Conservation (phyloP, 2,797 vertebrate genomes). For the Cyclopterus lumpus region DNA sequence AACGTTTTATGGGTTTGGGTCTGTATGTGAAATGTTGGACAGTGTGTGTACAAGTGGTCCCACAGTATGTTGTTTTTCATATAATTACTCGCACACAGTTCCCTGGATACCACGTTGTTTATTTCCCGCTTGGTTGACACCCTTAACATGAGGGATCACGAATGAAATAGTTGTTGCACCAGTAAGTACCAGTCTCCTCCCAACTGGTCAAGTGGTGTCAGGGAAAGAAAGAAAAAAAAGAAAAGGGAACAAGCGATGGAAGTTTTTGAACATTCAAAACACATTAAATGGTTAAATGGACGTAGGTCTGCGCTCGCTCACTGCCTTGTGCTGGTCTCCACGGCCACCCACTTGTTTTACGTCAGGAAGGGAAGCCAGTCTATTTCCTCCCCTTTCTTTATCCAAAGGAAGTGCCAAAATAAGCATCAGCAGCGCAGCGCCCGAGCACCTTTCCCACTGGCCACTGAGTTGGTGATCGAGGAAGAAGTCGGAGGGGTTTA, state of each 20-base stretch:
- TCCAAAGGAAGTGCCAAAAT: slow-evolving; percentile 89
- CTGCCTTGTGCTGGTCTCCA: slow-evolving; percentile 39
- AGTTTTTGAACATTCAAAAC: slow-evolving; percentile 39
- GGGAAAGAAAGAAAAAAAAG: no score
- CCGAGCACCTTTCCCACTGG: slow-evolving; percentile 82
- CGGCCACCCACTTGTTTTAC: slow-evolving; percentile 72
- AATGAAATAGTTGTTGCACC: slow-evolving; percentile 1
- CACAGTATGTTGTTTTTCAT: not conserved
- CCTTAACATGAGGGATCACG: not conserved
- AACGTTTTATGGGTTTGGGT: slow-evolving; percentile 7
- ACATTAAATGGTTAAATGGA: slow-evolving; percentile 15
- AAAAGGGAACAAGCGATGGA: slow-evolving; percentile 62
- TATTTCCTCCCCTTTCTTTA: slow-evolving; percentile 92
- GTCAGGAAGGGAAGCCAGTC: slow-evolving; percentile 87
- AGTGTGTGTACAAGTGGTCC: not conserved
- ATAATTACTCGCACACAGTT: not conserved
- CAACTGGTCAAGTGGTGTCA: slow-evolving; percentile 16
- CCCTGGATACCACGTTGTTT: not conserved
- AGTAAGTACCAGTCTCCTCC: slow-evolving; percentile 12
- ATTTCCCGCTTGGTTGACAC: not conserved
- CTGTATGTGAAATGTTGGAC: not conserved
- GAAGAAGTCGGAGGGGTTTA: slow-evolving; percentile 55
- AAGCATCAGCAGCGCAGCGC: slow-evolving; percentile 81
- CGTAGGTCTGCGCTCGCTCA: slow-evolving; percentile 18
- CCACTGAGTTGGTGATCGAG: slow-evolving; percentile 58